Conservation (phyloP, 2,113 vertebrate species). For the Stictonetta naevosa region DNA sequence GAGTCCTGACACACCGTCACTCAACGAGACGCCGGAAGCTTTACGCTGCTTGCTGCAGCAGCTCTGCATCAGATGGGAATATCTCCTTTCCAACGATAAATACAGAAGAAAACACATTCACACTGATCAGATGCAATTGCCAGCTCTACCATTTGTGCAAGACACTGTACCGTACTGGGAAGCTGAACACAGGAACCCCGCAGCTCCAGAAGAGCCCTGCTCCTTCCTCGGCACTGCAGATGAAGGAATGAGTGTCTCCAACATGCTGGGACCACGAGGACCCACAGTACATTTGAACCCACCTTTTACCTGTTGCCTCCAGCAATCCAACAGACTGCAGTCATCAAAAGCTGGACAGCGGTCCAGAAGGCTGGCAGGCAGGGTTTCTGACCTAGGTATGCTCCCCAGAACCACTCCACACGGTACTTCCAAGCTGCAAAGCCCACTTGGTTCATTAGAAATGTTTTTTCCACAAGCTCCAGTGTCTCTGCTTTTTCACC, state of each 20-base stretch:
- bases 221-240: background rate
- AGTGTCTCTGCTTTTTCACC: background rate
- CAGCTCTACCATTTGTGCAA: background rate
- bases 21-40: background rate
- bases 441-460: rapidly evolving
- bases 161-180: background rate
- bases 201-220: background rate
- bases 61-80: background rate
- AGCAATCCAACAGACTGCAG: background rate
- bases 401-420: background rate
- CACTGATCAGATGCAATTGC: background rate
- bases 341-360: background rate
- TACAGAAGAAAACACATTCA: rapidly evolving
- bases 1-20: background rate
- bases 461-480: background rate
- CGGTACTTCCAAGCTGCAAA: background rate
- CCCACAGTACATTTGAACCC: rapidly evolving
- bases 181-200: rapidly evolving
- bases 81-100: background rate
- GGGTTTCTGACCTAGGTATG: rapidly evolving
- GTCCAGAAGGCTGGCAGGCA: background rate
- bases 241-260: rapidly evolving
- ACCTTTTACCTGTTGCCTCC: background rate
- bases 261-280: rapidly evolving
- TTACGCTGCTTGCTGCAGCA: background rate